These are phyloP conservation scores for Erebia epiphron DNA, from an alignment of 2,888 invertebrate genomes.

Conservation along the genomic window DNA sequence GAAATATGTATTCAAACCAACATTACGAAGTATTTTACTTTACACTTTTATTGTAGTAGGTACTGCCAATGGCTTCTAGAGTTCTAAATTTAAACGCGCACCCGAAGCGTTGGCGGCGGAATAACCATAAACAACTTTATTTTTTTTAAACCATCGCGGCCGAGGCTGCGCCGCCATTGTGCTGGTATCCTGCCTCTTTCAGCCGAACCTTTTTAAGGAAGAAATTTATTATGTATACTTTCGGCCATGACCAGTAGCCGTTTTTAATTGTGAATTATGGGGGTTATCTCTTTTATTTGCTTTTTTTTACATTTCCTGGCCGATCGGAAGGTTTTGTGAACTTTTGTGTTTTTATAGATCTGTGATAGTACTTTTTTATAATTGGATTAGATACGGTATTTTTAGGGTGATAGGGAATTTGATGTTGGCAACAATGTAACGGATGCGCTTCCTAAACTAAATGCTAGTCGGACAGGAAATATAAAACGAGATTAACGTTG, in stretches of 20 bases:
- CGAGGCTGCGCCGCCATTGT: slow-evolving; percentile 69
- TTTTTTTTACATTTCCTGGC: slow-evolving; percentile 67
- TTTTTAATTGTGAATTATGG: slow-evolving; percentile 82
- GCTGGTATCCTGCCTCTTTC: slow-evolving; percentile 79
- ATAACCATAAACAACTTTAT: slow-evolving; percentile 75
- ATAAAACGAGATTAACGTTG: slow-evolving; percentile 21
- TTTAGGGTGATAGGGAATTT: slow-evolving; percentile 66
- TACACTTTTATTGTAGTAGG: slow-evolving; percentile 4
- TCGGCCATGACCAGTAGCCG: slow-evolving; percentile 81
- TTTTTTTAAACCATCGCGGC: slow-evolving; percentile 65
- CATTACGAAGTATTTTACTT: not conserved
- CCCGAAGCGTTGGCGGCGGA: slow-evolving; percentile 74
- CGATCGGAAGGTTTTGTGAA: slow-evolving; percentile 76
- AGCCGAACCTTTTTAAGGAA: slow-evolving; percentile 78
- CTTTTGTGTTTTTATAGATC: slow-evolving; percentile 71
- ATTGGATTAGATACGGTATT: slow-evolving; percentile 67
- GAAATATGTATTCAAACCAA: slow-evolving; percentile 6
- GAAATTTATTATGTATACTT: slow-evolving; percentile 81
- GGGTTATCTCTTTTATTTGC: slow-evolving; percentile 57
- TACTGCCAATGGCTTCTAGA: slow-evolving; percentile 7
- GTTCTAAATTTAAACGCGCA: slow-evolving; percentile 73
- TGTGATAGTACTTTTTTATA: slow-evolving; percentile 61
- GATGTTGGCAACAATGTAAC: slow-evolving; percentile 63
- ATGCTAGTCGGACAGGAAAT: slow-evolving; percentile 18
- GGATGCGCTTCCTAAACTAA: slow-evolving; percentile 60